Conservation (phyloP, 2,888 invertebrate genomes). For the Oligia latruncula region DNA sequence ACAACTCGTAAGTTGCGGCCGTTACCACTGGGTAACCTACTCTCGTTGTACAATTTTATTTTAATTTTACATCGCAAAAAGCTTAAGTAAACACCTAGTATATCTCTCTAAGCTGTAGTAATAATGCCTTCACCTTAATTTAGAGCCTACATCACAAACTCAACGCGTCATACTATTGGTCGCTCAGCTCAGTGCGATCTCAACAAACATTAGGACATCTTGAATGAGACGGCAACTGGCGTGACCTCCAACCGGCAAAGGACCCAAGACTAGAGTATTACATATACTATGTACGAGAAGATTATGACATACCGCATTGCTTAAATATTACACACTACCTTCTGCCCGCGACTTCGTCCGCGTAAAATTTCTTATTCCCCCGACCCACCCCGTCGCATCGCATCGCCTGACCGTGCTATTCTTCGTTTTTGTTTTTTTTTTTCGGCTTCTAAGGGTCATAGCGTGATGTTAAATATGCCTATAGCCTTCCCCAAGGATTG, state of each 20-base stretch:
- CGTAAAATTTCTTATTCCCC: too few species aligned
- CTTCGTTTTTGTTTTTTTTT: too few species aligned
- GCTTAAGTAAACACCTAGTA: not conserved
- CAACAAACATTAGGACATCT: conserved; percentile 33
- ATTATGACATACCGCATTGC: conserved; percentile 17
- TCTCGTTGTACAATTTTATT: not conserved
- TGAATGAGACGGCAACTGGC: not conserved
- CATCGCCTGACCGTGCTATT: too few species aligned
- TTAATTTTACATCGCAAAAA: not conserved
- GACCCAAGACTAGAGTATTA: not conserved
- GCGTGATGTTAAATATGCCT: too few species aligned
- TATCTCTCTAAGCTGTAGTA: not conserved
- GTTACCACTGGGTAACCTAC: not conserved
- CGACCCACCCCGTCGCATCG: too few species aligned
- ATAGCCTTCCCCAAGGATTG: too few species aligned
- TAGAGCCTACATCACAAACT: not conserved
- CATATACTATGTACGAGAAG: not conserved
- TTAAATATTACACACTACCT: not conserved
- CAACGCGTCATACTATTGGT: not conserved
- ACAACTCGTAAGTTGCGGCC: not conserved
- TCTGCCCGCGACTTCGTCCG: too few species aligned
- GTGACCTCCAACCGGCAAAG: conserved; percentile 22
- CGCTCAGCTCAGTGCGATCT: not conserved
- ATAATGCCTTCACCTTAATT: conserved; percentile 28
- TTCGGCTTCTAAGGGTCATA: too few species aligned